Percentiles rank a stretch among this genome's conserved stretches.
Conservation (phyloP, 1,140 invertebrate species). For the Drosophila seguyi region DNA sequence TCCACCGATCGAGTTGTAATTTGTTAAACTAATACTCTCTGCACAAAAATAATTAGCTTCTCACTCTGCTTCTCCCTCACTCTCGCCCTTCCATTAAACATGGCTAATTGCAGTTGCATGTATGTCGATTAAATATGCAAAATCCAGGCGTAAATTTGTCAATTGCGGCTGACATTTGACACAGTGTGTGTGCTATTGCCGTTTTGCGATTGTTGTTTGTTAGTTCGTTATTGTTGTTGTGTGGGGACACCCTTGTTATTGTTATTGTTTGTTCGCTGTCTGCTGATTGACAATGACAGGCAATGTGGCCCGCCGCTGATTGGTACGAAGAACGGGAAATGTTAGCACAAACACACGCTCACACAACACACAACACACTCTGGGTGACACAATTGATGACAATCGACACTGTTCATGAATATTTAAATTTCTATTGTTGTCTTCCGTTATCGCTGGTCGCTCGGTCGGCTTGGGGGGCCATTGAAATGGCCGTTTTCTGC, state of each 20-base stretch:
- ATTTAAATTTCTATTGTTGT: slow-evolving; percentile 75
- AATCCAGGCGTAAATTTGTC: slow-evolving; percentile 58
- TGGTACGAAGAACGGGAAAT: slow-evolving; percentile 31
- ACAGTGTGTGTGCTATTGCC: slow-evolving; percentile 44
- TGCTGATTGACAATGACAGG: slow-evolving; percentile 43
- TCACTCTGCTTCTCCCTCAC: too few species aligned
- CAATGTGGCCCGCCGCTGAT: slow-evolving; percentile 24
- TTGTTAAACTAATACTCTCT: neutral
- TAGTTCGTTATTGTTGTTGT: slow-evolving; percentile 1
- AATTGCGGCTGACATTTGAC: slow-evolving; percentile 67
- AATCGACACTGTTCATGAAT: slow-evolving; percentile 72
- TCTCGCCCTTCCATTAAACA: neutral
- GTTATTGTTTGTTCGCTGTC: slow-evolving; percentile 31
- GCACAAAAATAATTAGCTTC: neutral
- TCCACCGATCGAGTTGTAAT: neutral
- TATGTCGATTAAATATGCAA: slow-evolving; percentile 51
- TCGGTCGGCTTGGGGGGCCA: slow-evolving; percentile 2
- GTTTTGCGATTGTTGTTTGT: slow-evolving; percentile 16
- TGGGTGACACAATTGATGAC: slow-evolving; percentile 52
- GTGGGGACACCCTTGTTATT: slow-evolving; percentile 12
- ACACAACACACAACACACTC: neutral
- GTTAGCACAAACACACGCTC: slow-evolving; percentile 15
- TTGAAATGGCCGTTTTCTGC: slow-evolving; percentile 17
- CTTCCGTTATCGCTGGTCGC: slow-evolving; percentile 23
- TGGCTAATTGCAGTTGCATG: slow-evolving; percentile 68